Conservation (phyloP, 2,888 invertebrate species). For the Copidosoma aretas region DNA sequence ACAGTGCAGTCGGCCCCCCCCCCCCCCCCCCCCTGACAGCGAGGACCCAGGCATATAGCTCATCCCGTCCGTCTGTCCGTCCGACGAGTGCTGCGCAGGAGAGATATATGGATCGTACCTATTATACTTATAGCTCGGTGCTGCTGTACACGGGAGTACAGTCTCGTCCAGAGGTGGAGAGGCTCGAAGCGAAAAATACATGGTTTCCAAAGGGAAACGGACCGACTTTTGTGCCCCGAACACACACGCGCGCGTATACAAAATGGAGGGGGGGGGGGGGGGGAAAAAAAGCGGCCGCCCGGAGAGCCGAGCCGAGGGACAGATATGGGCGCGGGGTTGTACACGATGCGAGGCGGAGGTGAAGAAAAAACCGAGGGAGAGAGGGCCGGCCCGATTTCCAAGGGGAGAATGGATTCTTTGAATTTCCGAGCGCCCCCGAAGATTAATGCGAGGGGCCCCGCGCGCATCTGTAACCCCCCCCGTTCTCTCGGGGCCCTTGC, state of each 20-base stretch:
- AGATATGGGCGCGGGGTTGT: neutral
- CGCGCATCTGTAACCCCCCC: constrained; percentile 21
- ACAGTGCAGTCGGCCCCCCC: no score
- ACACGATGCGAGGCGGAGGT: constrained; percentile 9
- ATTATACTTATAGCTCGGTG: no score
- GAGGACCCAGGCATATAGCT: no score
- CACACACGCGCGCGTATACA: no score
- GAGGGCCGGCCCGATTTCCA: constrained; percentile 39
- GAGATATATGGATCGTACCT: no score
- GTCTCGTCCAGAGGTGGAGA: no score
- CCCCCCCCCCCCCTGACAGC: no score
- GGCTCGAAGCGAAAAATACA: constrained; percentile 57
- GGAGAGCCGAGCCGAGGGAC: neutral
- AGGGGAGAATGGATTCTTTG: constrained; percentile 49
- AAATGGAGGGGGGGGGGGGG: no score
- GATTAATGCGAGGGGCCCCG: constrained; percentile 46
- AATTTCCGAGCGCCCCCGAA: constrained; percentile 48
- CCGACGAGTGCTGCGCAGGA: no score
- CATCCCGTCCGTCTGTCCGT: no score
- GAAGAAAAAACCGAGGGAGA: constrained; percentile 35
- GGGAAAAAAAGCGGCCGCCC: no score
- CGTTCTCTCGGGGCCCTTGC: neutral
- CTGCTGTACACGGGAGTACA: neutral
- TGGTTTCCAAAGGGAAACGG: constrained; percentile 53
- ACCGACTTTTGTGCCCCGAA: constrained; percentile 22